A percentile compares a stretch with the other conserved stretches of the same genome.
Evolutionary conservation across 2,797 vertebrate species (phyloP).

Genomic region (Cynopterus sphinx): DNA sequence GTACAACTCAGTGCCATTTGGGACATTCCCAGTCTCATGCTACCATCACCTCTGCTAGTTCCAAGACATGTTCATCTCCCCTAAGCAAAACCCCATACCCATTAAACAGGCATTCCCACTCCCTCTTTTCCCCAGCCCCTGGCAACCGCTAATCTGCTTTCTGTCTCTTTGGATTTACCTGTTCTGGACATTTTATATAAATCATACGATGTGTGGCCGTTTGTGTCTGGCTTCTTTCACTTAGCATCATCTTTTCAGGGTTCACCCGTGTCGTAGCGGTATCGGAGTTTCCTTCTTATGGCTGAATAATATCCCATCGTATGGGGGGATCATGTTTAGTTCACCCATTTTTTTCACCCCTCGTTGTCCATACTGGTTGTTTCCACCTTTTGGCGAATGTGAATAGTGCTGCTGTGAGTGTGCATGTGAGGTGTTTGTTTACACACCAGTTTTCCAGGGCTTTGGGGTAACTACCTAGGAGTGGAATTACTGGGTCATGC

Average conservation of each 20-base stretch:
- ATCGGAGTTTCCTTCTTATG: background rate
- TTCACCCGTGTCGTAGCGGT: background rate
- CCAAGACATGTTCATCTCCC: background rate
- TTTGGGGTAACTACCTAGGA: background rate
- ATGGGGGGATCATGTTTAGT: background rate
- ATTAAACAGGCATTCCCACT: no score
- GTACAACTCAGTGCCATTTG: background rate
- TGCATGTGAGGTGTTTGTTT: background rate
- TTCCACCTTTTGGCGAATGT: background rate
- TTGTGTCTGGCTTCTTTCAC: background rate
- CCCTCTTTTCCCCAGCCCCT: background rate
- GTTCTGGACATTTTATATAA: rapidly evolving
- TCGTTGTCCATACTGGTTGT: background rate
- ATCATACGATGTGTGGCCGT: rapidly evolving
- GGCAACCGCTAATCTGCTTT: background rate
- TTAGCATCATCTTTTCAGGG: background rate
- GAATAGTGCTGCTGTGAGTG: background rate
- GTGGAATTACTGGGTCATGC: background rate
- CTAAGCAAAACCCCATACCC: background rate
- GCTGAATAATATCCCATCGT: background rate
- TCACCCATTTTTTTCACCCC: background rate
- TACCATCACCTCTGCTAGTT: background rate
- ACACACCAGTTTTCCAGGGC: background rate
- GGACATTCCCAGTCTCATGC: background rate
- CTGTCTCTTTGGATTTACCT: background rate